Evolutionary conservation across 2,113 vertebrate species (phyloP).

Genomic region (Calidris pygmaea): DNA sequence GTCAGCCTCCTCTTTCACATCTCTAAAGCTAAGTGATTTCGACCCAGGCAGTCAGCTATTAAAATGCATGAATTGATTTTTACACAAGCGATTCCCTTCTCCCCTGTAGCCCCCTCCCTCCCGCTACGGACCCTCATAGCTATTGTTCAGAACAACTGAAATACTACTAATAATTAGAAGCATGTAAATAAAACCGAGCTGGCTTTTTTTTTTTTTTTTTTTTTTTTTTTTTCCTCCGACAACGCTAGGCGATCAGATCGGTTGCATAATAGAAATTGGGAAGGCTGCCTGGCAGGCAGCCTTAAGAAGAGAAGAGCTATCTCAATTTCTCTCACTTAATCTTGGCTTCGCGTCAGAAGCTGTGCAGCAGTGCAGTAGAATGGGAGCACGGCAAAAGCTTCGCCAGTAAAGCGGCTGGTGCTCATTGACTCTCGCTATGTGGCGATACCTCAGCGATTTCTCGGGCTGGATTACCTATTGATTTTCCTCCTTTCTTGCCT

Average conservation of each 20-base stretch:
- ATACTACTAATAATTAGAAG: background rate
- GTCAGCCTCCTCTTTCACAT: background rate
- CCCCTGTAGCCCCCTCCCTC: background rate
- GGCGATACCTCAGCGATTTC: constrained; percentile 62
- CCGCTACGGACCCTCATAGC: background rate
- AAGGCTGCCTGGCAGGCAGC: constrained; percentile 79
- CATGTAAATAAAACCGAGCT: constrained; percentile 38
- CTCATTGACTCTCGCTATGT: constrained; percentile 72
- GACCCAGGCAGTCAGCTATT: constrained; percentile 60
- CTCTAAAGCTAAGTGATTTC: constrained; percentile 67
- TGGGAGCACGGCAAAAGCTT: constrained; percentile 77
- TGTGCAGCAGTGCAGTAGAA: constrained; percentile 93
- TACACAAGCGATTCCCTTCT: background rate
- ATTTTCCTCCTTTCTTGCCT: constrained; percentile 76
- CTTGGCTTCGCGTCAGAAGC: constrained; percentile 92
- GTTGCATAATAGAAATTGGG: constrained; percentile 74
- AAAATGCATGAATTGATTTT: constrained; percentile 71
- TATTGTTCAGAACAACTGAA: constrained; percentile 56
- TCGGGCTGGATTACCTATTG: constrained; percentile 76
- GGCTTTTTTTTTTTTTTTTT: background rate
- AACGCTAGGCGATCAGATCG: constrained; percentile 38
- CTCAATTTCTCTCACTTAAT: constrained; percentile 88
- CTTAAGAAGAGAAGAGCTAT: constrained; percentile 75
- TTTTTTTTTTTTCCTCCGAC: background rate
- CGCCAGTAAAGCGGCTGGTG: constrained; percentile 78